Evolutionary conservation across 2,888 invertebrate genomes (phyloP).

Genomic region (Brachypalpus laphriformis): DNA sequence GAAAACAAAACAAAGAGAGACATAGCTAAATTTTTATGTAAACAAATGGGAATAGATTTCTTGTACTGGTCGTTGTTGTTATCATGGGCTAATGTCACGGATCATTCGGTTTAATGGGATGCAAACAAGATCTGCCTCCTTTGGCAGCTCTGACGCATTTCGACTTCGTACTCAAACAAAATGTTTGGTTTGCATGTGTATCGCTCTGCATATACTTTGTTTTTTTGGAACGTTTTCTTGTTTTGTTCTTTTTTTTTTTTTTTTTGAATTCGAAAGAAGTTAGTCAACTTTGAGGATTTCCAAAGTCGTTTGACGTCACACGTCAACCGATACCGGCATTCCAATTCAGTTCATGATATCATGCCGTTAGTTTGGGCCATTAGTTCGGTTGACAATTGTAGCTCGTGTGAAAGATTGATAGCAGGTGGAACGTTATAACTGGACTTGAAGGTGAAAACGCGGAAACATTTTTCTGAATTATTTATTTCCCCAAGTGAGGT

Average conservation of each 20-base stretch:
- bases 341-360: background rate
- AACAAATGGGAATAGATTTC: background rate
- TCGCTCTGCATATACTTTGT: background rate
- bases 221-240: background rate
- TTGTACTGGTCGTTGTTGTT: background rate
- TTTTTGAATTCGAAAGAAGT: background rate
- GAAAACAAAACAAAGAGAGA: background rate
- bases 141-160: conserved; percentile 14
- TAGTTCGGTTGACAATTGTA: background rate
- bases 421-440: background rate
- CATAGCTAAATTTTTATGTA: background rate
- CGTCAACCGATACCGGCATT: background rate
- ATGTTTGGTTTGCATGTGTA: background rate
- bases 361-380: background rate
- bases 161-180: conserved; percentile 8
- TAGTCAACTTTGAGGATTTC: conserved; percentile 2
- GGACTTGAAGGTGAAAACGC: background rate
- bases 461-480: too few relatives aligned
- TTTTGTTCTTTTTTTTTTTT: too few relatives aligned
- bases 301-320: conserved; percentile 7
- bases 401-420: background rate
- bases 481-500: too few relatives aligned
- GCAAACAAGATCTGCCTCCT: conserved; percentile 9
- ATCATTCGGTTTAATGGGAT: background rate
- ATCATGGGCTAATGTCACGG: background rate